phyloP scores from a whole-genome alignment of 2,797 vertebrate genomes.

The Ciconia nigra region DNA sequence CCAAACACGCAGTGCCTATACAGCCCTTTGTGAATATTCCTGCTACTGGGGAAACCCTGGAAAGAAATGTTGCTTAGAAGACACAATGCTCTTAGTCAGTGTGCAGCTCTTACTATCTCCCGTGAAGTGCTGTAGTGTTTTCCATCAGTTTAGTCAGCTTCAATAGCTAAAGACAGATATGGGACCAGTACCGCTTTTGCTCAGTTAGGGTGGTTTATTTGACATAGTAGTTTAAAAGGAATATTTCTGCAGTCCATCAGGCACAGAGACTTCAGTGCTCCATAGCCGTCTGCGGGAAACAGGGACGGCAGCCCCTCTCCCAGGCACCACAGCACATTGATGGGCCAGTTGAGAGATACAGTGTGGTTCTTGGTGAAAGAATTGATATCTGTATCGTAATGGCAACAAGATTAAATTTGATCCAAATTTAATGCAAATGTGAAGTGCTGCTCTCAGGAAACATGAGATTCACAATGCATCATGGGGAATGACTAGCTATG shows the following conservation, averaged over 20 bases:
- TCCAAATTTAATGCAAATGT: neutral
- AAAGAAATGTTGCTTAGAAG: neutral
- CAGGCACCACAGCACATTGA: neutral
- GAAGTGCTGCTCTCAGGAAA: neutral
- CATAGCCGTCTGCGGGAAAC: neutral
- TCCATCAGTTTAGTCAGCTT: neutral
- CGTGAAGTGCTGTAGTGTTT: neutral
- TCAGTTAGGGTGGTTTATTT: neutral
- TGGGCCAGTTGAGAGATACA: neutral
- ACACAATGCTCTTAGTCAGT: neutral
- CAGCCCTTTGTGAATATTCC: neutral
- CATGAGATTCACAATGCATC: neutral
- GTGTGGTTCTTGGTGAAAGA: neutral
- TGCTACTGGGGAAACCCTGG: neutral
- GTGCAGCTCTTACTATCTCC: neutral
- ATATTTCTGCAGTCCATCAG: neutral
- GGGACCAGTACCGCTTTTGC: neutral
- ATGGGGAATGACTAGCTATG: neutral
- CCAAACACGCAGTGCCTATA: neutral
- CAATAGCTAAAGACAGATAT: neutral
- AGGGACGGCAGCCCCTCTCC: neutral
- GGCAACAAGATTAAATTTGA: neutral
- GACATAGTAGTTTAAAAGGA: neutral
- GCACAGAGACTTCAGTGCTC: neutral
- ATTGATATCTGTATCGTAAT: neutral